These are phyloP conservation scores for Chloropsis cyanopogon DNA, from an alignment of 2,113 vertebrate species.

Conservation along the genomic window DNA sequence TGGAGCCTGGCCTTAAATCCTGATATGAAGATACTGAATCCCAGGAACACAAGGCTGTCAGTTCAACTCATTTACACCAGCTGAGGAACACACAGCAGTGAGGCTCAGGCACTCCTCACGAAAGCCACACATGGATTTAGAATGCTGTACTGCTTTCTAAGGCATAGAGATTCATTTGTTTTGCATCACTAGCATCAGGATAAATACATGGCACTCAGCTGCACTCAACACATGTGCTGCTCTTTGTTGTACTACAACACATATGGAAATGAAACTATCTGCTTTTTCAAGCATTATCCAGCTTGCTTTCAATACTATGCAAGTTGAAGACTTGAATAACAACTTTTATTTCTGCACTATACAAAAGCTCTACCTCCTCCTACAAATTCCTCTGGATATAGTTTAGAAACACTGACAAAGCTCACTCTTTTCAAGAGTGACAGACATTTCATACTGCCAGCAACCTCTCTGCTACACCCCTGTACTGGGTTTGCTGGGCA, in stretches of 20 bases:
- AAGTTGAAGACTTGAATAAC: neutral
- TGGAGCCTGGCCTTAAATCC: neutral
- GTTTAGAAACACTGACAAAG: neutral
- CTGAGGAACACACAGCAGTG: neutral
- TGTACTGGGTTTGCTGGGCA: neutral
- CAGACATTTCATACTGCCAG: neutral
- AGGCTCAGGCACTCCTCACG: neutral
- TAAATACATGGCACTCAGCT: neutral
- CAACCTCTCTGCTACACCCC: neutral
- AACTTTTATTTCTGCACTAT: neutral
- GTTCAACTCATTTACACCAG: neutral
- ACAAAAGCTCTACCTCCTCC: neutral
- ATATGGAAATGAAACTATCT: neutral
- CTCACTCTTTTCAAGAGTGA: neutral
- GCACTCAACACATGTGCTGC: neutral
- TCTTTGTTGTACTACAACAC: neutral
- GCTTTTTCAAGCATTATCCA: neutral
- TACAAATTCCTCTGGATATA: neutral
- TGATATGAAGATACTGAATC: neutral
- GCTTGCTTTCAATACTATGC: neutral
- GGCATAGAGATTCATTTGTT: neutral
- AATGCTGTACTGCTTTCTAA: neutral
- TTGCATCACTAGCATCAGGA: neutral
- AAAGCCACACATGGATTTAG: neutral
- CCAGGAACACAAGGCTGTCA: neutral